Evolutionary conservation across 2,888 invertebrate genomes (phyloP), one percentile per base, ranked within the genome.

Genomic region (Cheilosia urbana): DNA sequence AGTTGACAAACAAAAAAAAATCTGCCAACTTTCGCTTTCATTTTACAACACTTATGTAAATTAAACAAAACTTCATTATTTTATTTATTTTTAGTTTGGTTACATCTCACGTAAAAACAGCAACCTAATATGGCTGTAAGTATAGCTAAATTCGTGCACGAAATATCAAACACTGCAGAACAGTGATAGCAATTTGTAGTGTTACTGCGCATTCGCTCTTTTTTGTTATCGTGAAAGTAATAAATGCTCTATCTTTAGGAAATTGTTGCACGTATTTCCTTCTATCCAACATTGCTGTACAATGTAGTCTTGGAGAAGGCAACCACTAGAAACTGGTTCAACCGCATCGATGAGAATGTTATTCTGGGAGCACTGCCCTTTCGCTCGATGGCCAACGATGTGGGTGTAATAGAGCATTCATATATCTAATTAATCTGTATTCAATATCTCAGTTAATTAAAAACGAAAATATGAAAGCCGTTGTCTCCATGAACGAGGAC

Each of bases 401-500:
- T 98, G 93, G 91, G 92, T 27, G 19, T 15, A 2, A 17, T 24
- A 27, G 19, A 34, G 17, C 0, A 21, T 5, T 24, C 6, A 9
- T 17, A 27, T 19, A 55, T 34, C 13, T 27, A 15, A 45, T n/a
- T 45, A 45, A 45, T 45, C 6, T 19, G 17, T 30, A 27, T 11
- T 94, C 6, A n/a, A 2, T 62, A 17, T 42, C 11, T 78, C 93
- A 98, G 97, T 93, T 98, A 42, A 94, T 97, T 53, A 93, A 95
- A 88, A 95, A 96, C 83, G 98, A 99, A 93, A 97, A 97, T 91
- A 95, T 99, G n/a, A 96, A 96, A 91, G 99, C 96, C 15, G 98
- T 99, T 3, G 96, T 99, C 13, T 98, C 99, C 3, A 97, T 99
- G 97, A 99, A 99, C 91, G 99, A 99, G 93, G 96, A 97, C 89